phyloP scores from a whole-genome alignment of 2,797 vertebrate species.

The Pteronotus mesoamericanus region DNA sequence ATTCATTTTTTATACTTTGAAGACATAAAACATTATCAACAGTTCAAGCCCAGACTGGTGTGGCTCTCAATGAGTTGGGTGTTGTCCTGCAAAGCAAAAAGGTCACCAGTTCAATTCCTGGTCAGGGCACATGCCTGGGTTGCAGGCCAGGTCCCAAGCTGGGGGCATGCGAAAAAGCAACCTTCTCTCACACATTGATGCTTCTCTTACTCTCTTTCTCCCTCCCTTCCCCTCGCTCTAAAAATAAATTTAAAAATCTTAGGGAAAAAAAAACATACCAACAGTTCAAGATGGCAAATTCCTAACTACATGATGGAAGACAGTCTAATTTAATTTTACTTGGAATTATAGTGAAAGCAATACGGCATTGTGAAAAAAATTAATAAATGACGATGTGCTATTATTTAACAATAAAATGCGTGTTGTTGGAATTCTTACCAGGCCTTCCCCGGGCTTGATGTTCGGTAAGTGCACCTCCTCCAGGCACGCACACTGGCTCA shows the following conservation, averaged over 20 bases:
- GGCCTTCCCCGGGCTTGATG: slow-evolving; percentile 90
- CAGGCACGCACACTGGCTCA: slow-evolving; percentile 87
- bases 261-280: not conserved
- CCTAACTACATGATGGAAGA: not conserved
- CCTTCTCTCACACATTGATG: not conserved
- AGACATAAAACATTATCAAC: not conserved
- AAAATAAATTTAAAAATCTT: too few relatives aligned
- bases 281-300: not conserved
- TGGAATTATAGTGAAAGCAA: not conserved
- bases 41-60: not conserved
- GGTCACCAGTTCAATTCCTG: not conserved
- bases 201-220: not conserved
- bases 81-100: not conserved
- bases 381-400: fast-evolving
- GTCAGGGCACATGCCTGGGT: too few relatives aligned
- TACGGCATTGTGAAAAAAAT: not conserved
- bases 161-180: not conserved
- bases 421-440: slow-evolving; percentile 85
- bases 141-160: not conserved
- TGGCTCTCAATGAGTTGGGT: not conserved
- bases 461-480: slow-evolving; percentile 91
- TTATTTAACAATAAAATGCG: not conserved
- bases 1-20: slow-evolving; percentile 44
- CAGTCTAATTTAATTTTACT: not conserved
- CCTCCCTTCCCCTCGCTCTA: too few relatives aligned